phyloP scores from a whole-genome alignment of 2,113 vertebrate genomes.

The Gorilla gorilla region DNA sequence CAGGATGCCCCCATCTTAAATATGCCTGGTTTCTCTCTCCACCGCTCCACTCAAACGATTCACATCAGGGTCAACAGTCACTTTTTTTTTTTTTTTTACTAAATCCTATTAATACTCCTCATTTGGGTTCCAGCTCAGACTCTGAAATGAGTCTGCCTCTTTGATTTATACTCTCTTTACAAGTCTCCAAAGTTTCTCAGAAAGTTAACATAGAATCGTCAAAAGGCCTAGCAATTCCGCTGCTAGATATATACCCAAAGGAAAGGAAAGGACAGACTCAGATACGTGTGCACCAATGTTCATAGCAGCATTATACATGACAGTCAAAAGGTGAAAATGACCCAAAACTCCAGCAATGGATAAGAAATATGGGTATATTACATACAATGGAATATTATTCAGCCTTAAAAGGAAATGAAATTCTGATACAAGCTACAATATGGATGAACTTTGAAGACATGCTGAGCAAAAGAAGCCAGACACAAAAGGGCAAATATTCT shows the following conservation, averaged over 20 bases:
- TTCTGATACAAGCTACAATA: not conserved
- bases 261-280: not conserved
- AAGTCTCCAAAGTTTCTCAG: not conserved
- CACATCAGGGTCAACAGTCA: not conserved
- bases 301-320: not conserved
- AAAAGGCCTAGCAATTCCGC: not conserved
- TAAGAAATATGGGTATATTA: not conserved
- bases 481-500: not conserved
- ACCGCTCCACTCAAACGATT: not conserved
- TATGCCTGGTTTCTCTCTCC: not conserved
- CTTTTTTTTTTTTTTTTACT: not conserved
- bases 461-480: not conserved
- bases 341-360: not conserved
- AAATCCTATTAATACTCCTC: not conserved
- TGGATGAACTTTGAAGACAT: not conserved
- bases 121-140: not conserved
- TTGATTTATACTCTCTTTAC: not conserved
- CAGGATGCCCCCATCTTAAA: not conserved
- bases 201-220: not conserved
- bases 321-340: not conserved
- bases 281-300: not conserved
- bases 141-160: not conserved
- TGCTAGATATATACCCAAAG: not conserved
- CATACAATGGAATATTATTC: not conserved
- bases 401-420: constrained; percentile 14